Percentiles rank a stretch among this genome's conserved stretches.
Evolutionary conservation across 2,888 invertebrate species (phyloP).

Genomic region (Callimorpha dominula): DNA sequence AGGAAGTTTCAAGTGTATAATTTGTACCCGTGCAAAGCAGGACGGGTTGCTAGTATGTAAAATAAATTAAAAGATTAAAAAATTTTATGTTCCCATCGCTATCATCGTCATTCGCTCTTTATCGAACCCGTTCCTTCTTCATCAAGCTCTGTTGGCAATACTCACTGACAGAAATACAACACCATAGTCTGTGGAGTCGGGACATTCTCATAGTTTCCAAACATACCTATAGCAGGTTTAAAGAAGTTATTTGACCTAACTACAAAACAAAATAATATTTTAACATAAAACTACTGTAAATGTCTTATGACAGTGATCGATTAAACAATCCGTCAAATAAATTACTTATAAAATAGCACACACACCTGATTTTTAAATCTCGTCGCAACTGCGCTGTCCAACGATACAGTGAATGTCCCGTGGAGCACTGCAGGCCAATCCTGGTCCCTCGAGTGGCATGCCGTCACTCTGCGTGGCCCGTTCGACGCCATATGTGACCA

Average conservation of each 20-base stretch:
- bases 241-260: not conserved
- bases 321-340: slow-evolving; percentile 10
- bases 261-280: slow-evolving; percentile 5
- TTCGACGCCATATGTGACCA: slow-evolving; percentile 84
- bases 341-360: slow-evolving; percentile 23
- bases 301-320: slow-evolving; percentile 11
- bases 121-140: too few relatives aligned
- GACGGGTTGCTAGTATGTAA: too few relatives aligned
- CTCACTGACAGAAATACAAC: too few relatives aligned
- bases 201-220: too few relatives aligned
- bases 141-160: too few relatives aligned
- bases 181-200: too few relatives aligned
- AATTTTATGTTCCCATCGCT: too few relatives aligned
- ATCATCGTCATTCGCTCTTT: too few relatives aligned
- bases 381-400: slow-evolving; percentile 63
- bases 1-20: too few relatives aligned
- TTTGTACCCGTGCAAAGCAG: too few relatives aligned
- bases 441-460: slow-evolving; percentile 80
- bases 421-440: slow-evolving; percentile 78
- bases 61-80: too few relatives aligned
- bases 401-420: slow-evolving; percentile 74
- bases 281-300: slow-evolving; percentile 2
- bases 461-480: slow-evolving; percentile 83
- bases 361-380: slow-evolving; percentile 60
- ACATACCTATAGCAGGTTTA: not conserved